These are phyloP conservation scores for Myocastor coypus DNA, from an alignment of 2,113 vertebrate genomes.

Conservation along the genomic window DNA sequence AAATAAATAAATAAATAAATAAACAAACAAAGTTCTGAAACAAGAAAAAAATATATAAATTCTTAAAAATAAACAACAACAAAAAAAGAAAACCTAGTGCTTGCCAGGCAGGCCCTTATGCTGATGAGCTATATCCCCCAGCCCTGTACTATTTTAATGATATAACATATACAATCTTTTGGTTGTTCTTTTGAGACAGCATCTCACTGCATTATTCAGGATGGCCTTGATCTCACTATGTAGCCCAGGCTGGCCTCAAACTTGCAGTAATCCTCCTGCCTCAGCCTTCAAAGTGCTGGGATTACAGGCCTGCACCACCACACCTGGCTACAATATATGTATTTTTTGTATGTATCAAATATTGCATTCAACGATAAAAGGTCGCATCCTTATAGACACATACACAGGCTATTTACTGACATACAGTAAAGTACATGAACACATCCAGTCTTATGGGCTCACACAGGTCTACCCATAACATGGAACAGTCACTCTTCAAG, in stretches of 20 bases:
- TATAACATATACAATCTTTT: not conserved
- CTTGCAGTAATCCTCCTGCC: not conserved
- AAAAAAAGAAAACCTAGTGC: too few relatives aligned
- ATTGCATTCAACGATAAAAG: conserved; percentile 10
- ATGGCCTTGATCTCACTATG: not conserved
- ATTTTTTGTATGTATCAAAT: not conserved
- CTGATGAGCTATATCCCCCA: too few relatives aligned
- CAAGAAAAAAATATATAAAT: too few relatives aligned
- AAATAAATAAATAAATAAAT: too few relatives aligned
- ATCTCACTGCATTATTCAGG: not conserved
- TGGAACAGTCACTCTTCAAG: not conserved
- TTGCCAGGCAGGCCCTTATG: too few relatives aligned
- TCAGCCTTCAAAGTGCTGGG: not conserved
- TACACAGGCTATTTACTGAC: not conserved
- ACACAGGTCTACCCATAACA: not conserved
- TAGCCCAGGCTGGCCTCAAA: not conserved
- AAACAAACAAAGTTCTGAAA: too few relatives aligned
- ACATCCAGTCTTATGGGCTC: not conserved
- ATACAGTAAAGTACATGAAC: not conserved
- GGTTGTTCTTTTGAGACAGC: not conserved
- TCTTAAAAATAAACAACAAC: too few relatives aligned
- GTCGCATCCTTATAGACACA: not conserved
- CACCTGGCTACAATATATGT: not conserved
- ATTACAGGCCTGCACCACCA: not conserved
- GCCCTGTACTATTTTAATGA: not conserved